Evolutionary conservation across 1,140 invertebrate genomes (phyloP), one percentile per base, ranked within the genome.

Genomic region (Pseudomyrmex gracilis): DNA sequence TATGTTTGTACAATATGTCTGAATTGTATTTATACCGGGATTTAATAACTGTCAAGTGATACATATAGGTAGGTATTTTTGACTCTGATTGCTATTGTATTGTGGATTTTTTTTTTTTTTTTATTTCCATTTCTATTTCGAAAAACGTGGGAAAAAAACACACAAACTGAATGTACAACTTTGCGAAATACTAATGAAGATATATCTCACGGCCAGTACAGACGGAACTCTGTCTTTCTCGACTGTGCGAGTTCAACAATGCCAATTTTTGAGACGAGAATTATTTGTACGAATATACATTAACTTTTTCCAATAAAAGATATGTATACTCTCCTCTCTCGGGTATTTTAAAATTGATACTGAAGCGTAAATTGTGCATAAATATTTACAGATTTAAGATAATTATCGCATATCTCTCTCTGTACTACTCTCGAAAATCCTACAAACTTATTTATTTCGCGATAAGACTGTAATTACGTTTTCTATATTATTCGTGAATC

Each of bases 21-120:
- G 71, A 87, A 88, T 66, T 61, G 77, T 88, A 88, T 82, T 88
- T 83, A 73, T 88, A 88, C 9, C 12, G 3, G 49, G 12, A 13
- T 51, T 2, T 68, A 76, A 85, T 85, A 61, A 76, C 71, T 87
- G 67, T 84, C 68, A 24, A 84, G 70, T 70, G 22, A 82, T 85
- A 53, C 77, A 71, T 88, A 60, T 76, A 87, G 3, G 66, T 74
- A 85, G 53, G n/a, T 85, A 70, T 61, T 70, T 87, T 34, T 34
- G 34, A 34, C 67, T 82, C 66, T 58, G 67, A 78, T 9, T n/a
- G 34, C 43, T 85, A 70, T 68, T 85, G 73, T 68, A 49, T 63
- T 47, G 63, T 64, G 73, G 22, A 17, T 49, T 76, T 15, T 58
- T n/a, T 73, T 63, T 82, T 47, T 68, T 17, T 43, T 58, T 71